Evolutionary conservation across 2,113 vertebrate species (phyloP).

Genomic region (Zosterops hypoxanthus): DNA sequence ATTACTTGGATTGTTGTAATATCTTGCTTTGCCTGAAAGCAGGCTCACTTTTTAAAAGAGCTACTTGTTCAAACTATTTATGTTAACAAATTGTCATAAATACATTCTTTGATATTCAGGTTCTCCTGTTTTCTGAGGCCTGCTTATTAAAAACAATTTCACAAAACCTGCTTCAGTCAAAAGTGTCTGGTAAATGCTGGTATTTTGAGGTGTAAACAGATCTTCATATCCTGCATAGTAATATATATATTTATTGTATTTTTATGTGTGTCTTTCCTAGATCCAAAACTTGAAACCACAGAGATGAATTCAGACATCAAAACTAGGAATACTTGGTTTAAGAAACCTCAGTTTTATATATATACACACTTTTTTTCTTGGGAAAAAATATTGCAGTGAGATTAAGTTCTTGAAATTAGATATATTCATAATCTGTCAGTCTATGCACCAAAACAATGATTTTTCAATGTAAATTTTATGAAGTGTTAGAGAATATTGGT

Average conservation of each 20-base stretch:
- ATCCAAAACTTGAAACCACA: neutral
- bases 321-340: neutral
- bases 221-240: neutral
- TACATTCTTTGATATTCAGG: neutral
- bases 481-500: neutral
- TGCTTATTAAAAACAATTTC: neutral
- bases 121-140: neutral
- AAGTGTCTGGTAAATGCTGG: neutral
- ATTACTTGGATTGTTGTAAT: neutral
- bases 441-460: neutral
- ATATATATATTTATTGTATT: neutral
- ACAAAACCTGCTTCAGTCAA: neutral
- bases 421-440: neutral
- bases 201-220: neutral
- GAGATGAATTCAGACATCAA: neutral
- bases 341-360: neutral
- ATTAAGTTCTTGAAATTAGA: neutral
- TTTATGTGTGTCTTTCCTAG: neutral
- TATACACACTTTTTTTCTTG: neutral
- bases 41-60: neutral
- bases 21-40: neutral
- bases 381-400: neutral
- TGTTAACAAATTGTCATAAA: neutral
- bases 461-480: neutral
- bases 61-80: neutral